Evolutionary conservation across 2,113 vertebrate species (phyloP).

Genomic region (Cathartes aura): DNA sequence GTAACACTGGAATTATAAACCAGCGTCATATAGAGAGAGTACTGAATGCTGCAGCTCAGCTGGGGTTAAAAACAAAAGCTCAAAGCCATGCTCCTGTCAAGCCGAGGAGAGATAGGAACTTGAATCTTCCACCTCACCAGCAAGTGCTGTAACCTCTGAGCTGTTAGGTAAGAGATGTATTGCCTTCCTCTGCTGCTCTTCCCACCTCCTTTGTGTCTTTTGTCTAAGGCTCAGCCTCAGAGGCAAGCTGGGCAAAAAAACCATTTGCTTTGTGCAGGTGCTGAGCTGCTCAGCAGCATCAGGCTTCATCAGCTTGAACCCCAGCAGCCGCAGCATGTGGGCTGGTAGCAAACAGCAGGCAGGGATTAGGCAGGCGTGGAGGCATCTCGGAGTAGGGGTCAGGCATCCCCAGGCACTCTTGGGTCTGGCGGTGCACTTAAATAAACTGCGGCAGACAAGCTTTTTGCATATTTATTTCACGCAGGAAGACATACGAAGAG

Average conservation of each 20-base stretch:
- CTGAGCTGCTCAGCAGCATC: neutral
- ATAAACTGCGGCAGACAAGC: neutral
- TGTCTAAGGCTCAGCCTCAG: neutral
- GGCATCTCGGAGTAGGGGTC: neutral
- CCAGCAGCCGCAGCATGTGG: rapidly evolving
- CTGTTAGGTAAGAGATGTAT: neutral
- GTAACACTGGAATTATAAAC: neutral
- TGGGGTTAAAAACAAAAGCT: neutral
- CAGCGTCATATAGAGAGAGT: neutral
- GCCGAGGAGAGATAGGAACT: neutral
- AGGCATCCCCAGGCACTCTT: neutral
- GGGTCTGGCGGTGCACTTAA: neutral
- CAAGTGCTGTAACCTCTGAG: neutral
- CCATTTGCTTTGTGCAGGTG: neutral
- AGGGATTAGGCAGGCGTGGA: neutral
- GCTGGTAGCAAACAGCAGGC: neutral
- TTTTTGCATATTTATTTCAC: neutral
- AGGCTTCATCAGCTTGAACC: neutral
- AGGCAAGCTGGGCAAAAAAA: neutral
- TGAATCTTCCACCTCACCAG: neutral
- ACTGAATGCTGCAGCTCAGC: neutral
- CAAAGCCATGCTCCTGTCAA: neutral
- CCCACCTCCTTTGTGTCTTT: neutral
- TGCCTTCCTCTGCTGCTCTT: neutral
- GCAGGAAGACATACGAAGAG: neutral